Evolutionary conservation across 2,113 vertebrate genomes (phyloP), one percentile per base, ranked within the genome.

Genomic region (Paralichthys olivaceus): DNA sequence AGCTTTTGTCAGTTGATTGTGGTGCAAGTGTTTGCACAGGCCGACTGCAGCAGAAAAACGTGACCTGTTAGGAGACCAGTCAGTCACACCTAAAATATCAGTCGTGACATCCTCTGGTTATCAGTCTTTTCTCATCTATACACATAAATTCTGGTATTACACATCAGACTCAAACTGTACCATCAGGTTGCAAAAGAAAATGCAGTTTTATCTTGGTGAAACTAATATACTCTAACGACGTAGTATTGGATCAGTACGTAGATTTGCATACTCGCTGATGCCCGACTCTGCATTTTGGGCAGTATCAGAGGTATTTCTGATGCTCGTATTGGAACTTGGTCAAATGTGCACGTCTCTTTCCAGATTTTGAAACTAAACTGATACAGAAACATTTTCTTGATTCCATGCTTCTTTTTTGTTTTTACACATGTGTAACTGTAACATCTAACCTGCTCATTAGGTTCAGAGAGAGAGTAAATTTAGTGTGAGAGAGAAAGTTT

Each of bases 101-200:
- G 75, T 40, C 54, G 28, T 63, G 54, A 63, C 59, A 72, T 58
- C n/a, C 34, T 64, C 32, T 55, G 14, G 32, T 55, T 61, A 79
- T 74, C 37, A 37, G 23, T 67, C 67, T 37, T 65, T 45, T 54
- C 25, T 67, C 57, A 70, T 84, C 25, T 25, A 43, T 54, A 34
- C 60, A n/a, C 55, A 79, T 4, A n/a, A 54, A 59, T 59, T 17
- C 56, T 40, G 32, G 54, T 1, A 45, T 26, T 56, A 72, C 3
- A 55, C n/a, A 60, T 25, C 23, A 68, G 19, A 49, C 23, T 4
- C 29, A 34, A 25, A 5, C 4, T 4, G 11, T 47, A 8, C 3
- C 57, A 23, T 60, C 69, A 19, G 9, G n/a, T 54, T 56, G 62
- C 2, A 34, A 34, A 34, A 8, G 9, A 34, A 34, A 34, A 34